Evolutionary conservation across 2,797 vertebrate genomes (phyloP).

Genomic region (Apodemus agrarius): DNA sequence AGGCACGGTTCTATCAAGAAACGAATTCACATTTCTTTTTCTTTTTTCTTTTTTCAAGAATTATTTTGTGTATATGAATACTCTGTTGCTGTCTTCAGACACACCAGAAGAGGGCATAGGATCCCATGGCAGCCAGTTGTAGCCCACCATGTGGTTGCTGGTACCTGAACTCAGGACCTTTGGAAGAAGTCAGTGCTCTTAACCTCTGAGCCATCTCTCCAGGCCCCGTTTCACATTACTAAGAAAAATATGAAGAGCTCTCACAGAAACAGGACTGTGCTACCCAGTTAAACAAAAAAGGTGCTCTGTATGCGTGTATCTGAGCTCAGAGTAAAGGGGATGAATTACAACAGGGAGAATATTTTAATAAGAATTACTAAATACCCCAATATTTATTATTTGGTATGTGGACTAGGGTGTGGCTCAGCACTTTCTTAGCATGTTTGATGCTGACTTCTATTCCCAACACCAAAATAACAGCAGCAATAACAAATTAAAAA

Average conservation of each 20-base stretch:
- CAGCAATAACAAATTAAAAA: neutral
- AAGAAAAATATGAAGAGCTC: neutral
- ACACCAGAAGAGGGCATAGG: too few relatives aligned
- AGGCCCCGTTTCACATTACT: neutral
- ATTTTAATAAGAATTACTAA: neutral
- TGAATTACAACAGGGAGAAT: neutral
- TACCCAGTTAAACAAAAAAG: neutral
- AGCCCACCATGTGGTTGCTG: too few relatives aligned
- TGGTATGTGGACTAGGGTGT: neutral
- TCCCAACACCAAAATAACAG: neutral
- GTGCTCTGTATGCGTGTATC: neutral
- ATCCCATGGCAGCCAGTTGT: too few relatives aligned
- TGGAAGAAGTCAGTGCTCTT: too few relatives aligned
- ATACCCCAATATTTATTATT: neutral
- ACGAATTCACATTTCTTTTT: neutral
- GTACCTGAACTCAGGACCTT: too few relatives aligned
- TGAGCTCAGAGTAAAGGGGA: neutral
- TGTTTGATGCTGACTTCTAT: neutral
- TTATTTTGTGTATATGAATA: too few relatives aligned
- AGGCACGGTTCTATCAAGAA: neutral
- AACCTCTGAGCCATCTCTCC: too few relatives aligned
- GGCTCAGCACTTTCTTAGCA: neutral
- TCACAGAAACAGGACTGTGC: neutral
- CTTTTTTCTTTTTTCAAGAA: too few relatives aligned
- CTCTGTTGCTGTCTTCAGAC: too few relatives aligned